Percentiles rank a stretch among this genome's conserved stretches.
phyloP scores from a whole-genome alignment of 2,797 vertebrate species.

The Hoplostethus atlanticus region DNA sequence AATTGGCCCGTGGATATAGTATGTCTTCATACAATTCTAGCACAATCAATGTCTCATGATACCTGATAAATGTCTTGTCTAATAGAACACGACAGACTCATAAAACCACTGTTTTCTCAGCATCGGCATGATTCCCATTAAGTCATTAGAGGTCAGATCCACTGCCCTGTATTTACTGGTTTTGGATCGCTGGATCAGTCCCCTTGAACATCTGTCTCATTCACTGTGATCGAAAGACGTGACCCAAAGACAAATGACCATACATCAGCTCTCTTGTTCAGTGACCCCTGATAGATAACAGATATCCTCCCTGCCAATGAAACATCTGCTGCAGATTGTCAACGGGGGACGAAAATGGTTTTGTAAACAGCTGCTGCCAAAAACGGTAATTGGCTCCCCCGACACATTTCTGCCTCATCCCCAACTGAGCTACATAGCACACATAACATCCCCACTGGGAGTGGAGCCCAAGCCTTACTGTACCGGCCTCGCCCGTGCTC shows the following conservation, averaged over 20 bases:
- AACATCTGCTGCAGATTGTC: conserved; percentile 62
- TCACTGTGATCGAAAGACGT: neutral
- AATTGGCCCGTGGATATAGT: neutral
- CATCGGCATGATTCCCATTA: neutral
- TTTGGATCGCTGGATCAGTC: neutral
- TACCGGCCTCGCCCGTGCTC: neutral
- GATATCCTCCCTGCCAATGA: neutral
- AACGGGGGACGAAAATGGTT: conserved; percentile 43
- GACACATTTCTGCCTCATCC: conserved; percentile 49
- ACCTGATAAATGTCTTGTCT: too few relatives aligned
- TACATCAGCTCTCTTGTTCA: neutral
- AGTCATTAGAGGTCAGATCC: too few relatives aligned
- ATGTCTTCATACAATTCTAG: neutral
- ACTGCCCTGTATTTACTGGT: neutral
- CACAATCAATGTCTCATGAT: too few relatives aligned
- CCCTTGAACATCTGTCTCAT: neutral
- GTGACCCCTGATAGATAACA: conserved; percentile 27
- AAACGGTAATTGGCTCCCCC: conserved; percentile 53
- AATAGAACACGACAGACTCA: too few relatives aligned
- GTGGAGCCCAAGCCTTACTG: conserved; percentile 19
- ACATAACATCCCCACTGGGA: conserved; percentile 22
- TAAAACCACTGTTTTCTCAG: neutral
- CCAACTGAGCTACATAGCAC: conserved; percentile 39
- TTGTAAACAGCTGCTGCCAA: conserved; percentile 52
- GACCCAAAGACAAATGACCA: neutral